phyloP scores from a whole-genome alignment of 1,140 invertebrate genomes.

The Zaprionus nigranus region DNA sequence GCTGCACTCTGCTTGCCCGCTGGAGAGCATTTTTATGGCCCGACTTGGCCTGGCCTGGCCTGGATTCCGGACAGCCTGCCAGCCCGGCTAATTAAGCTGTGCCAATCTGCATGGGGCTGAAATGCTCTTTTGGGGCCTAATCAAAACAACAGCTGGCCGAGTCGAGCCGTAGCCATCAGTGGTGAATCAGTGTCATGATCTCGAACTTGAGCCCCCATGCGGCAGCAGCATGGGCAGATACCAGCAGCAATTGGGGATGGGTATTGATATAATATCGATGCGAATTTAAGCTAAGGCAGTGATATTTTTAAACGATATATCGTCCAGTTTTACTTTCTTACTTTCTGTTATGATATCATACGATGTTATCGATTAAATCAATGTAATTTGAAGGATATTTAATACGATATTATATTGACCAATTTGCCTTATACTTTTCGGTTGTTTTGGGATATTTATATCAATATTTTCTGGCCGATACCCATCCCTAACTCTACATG shows the following conservation, averaged over 20 bases:
- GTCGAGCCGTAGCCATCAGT: constrained; percentile 53
- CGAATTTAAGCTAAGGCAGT: neutral
- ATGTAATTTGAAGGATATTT: too few relatives aligned
- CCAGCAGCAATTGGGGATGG: neutral
- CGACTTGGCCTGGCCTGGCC: constrained; percentile 31
- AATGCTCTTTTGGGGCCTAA: constrained; percentile 44
- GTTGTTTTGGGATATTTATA: neutral
- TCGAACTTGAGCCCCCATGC: constrained; percentile 60
- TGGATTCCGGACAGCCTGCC: constrained; percentile 37
- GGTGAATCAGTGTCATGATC: constrained; percentile 75
- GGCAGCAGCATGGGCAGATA: neutral
- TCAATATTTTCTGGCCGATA: neutral
- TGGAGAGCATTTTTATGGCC: constrained; percentile 41
- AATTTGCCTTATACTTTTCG: too few relatives aligned
- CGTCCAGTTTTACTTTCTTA: too few relatives aligned
- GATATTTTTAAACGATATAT: too few relatives aligned
- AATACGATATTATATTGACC: too few relatives aligned
- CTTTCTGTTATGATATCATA: too few relatives aligned
- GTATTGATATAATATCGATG: neutral
- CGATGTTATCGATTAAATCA: too few relatives aligned
- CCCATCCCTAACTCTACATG: neutral
- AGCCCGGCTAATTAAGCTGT: constrained; percentile 70
- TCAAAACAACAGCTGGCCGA: constrained; percentile 55
- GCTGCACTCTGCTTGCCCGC: constrained; percentile 42
- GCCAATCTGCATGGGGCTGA: constrained; percentile 63